phyloP scores from a whole-genome alignment of 2,888 invertebrate species.

The Drosophila testacea region DNA sequence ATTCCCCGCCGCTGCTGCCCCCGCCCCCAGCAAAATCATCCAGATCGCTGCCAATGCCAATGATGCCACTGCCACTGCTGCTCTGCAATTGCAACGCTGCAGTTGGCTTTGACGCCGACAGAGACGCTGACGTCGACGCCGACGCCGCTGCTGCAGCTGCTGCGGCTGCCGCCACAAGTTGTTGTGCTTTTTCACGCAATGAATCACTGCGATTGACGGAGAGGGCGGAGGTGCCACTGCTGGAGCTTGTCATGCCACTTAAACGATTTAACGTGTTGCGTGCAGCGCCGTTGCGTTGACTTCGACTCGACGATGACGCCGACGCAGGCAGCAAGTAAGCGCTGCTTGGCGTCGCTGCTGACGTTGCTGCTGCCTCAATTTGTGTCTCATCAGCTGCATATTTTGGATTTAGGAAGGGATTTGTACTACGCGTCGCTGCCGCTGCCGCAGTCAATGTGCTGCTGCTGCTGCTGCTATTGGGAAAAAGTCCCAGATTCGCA shows the following conservation, averaged over 20 bases:
- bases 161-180: conserved; percentile 48
- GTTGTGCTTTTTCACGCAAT: conserved; percentile 39
- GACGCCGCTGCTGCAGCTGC: conserved; percentile 25
- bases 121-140: conserved; percentile 46
- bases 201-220: conserved; percentile 73
- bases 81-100: conserved; percentile 60
- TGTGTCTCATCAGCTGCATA: conserved; percentile 75
- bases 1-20: conserved; percentile 66
- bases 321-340: conserved; percentile 70
- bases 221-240: conserved; percentile 85
- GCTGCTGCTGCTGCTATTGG: conserved; percentile 58
- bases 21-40: conserved; percentile 63
- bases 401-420: conserved; percentile 83
- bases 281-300: conserved; percentile 85
- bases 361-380: conserved; percentile 45
- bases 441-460: conserved; percentile 38
- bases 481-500: conserved; percentile 67
- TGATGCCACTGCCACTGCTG: conserved; percentile 18
- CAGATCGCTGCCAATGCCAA: conserved; percentile 13
- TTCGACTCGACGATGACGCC: conserved; percentile 75
- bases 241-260: conserved; percentile 87
- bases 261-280: conserved; percentile 78
- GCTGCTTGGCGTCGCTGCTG: conserved; percentile 66
- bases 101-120: conserved; percentile 45
- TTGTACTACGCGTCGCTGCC: conserved; percentile 79